Evolutionary conservation across 2,888 invertebrate species (phyloP), one percentile per base, ranked within the genome.

Genomic region (Agrochola circellaris): DNA sequence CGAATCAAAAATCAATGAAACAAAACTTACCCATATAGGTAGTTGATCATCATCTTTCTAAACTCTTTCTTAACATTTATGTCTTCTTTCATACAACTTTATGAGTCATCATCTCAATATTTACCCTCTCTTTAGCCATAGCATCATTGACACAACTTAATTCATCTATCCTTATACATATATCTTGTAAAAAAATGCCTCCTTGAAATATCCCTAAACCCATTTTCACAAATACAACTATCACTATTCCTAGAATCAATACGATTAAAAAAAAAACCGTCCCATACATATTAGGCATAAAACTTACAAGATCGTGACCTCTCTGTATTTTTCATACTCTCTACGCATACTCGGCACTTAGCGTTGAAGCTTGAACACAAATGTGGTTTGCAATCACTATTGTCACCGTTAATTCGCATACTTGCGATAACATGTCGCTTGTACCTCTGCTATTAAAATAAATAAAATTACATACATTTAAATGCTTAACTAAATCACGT

Each of bases 391-490:
- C 93, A 95, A 95, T 95, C 95, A 93, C 92, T 94, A 93, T 94
- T 95, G 95, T 95, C 95, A 91, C 93, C 93, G 95, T 96, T 94
- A 95, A 96, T 96, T 95, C 94, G 93, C 93, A 89, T 92, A 89
- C 92, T 91, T 89, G 93, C 91, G 95, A 96, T 95, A 95, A 92
- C 91, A 90, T 90, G 91, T 91, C 90, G 88, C 89, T 84, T 89
- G 89, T 86, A 89, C 83, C 87, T 90, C 83, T 82, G 86, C 91
- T 91, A 90, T 88, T 91, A 90, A 91, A 90, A 92, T 91, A 91
- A 92, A 93, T 92, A 90, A 91, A 92, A 91, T 92, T 90, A 91
- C 89, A 88, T 88, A 87, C 86, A 87, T 88, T 90, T 90, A 91
- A 91, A 89, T 90, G 79, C 79, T 86, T 81, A 82, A 76, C 82